A percentile compares a stretch with the other conserved stretches of the same genome.
Conservation (phyloP, 2,113 vertebrate genomes). For the Perca schrenkii region DNA sequence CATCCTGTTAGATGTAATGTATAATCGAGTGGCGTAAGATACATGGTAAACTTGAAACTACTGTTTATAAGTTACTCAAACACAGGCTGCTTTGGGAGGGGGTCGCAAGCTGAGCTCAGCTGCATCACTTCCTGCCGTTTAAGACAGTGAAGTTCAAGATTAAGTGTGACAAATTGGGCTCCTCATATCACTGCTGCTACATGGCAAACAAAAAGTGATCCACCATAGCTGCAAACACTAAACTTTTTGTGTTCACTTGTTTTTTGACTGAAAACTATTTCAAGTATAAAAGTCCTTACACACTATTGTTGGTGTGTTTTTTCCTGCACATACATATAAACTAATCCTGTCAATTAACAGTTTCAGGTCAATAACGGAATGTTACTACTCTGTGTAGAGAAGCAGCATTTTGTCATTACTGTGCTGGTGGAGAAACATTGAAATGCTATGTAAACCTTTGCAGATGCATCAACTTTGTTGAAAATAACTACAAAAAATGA, state of each 20-base stretch:
- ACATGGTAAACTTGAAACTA: slow-evolving; percentile 19
- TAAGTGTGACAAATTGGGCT: background rate
- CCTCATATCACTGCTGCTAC: background rate
- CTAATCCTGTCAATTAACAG: background rate
- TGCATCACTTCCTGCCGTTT: background rate
- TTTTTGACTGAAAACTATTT: background rate
- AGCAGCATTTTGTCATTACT: too few species aligned
- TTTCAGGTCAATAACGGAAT: background rate
- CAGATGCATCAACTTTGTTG: too few species aligned
- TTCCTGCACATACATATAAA: background rate
- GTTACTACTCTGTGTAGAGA: too few species aligned
- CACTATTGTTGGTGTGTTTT: background rate
- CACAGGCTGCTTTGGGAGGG: background rate
- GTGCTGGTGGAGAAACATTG: too few species aligned
- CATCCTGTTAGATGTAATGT: slow-evolving; percentile 40
- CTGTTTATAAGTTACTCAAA: slow-evolving; percentile 19
- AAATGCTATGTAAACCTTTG: too few species aligned
- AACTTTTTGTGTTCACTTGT: background rate
- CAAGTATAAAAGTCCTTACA: background rate
- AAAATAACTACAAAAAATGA: too few species aligned
- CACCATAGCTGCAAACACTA: too few species aligned
- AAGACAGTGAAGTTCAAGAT: background rate
- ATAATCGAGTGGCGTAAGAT: slow-evolving; percentile 8
- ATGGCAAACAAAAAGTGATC: background rate
- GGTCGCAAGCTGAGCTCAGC: background rate